Base-by-base conservation (phyloP, 2,113 vertebrate species). In the Anoplopoma fimbria region DNA sequence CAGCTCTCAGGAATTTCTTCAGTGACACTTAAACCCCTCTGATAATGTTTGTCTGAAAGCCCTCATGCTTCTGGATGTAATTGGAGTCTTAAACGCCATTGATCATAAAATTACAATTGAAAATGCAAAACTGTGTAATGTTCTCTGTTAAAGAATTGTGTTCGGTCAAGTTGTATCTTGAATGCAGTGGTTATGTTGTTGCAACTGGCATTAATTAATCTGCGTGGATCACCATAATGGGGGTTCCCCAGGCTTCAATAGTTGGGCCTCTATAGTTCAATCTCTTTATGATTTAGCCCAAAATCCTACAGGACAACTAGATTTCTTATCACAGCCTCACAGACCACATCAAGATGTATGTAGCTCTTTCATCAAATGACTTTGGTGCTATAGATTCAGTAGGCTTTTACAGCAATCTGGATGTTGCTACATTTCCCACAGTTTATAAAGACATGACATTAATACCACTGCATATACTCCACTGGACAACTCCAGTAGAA, bases 231-330 rank as follows among this genome's bases (percentile, higher is more conserved):
- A 12, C 33, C 42, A 13, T 23, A 13, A 29, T 36, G 40, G 36
- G 75, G 75, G 33, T 36, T 8, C 58, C 45, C 9, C 77, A 63
- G 57, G 68, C n/a, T 29, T 40, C 42, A 53, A 29, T 51, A 45
- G 15, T 3, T 61, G 42, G 10, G 31, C 33, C 2, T 53, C 8
- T 36, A 8, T 33, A 57, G 27, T 53, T 65, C 3, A 75, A 5
- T 63, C 14, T 27, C 29, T 3, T 14, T 34, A 25, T 51, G 31
- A 7, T 51, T 4, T 19, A 21, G 23, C 2, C 4, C 12, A 33
- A 25, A 51, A 53, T 55, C 31, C 13, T 14, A 23, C 67, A 51
- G 29, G 31, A 51, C 21, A 14, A n/a, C 61, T n/a, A 25, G 21
- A 70, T 36, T 53, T 70, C 7, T n/a, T 34, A 7, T 12, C 45